Evolutionary conservation across 2,888 invertebrate species (phyloP).

Genomic region (Athrips mouffetella): DNA sequence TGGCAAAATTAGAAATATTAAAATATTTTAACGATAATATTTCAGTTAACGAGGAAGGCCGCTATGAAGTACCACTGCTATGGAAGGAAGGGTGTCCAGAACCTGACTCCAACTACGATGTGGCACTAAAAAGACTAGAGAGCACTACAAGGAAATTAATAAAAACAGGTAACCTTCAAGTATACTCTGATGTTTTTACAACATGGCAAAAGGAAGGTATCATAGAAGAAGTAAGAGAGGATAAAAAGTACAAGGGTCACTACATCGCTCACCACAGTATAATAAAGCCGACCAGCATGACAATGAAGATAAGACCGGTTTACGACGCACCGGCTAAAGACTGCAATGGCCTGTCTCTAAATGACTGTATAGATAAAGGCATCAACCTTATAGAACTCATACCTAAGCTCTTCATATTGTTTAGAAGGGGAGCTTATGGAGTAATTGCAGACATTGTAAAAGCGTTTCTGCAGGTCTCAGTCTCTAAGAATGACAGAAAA

Average conservation of each 20-base stretch:
- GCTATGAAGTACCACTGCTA: constrained; percentile 1
- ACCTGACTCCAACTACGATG: neutral
- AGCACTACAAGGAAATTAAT: neutral
- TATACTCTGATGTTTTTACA: neutral
- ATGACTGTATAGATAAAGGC: neutral
- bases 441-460: constrained; percentile 8
- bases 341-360: constrained; percentile 1
- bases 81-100: neutral
- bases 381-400: constrained; percentile 2
- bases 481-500: neutral
- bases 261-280: constrained; percentile 9
- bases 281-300: neutral
- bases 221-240: neutral
- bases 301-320: constrained; percentile 5
- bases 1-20: neutral
- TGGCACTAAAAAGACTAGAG: neutral
- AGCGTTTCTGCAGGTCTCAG: constrained; percentile 3
- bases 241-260: neutral
- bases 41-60: neutral
- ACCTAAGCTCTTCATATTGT: neutral
- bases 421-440: neutral
- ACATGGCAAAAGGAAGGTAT: neutral
- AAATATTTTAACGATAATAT: neutral
- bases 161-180: neutral
- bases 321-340: constrained; percentile 11